phyloP scores from a whole-genome alignment of 2,797 vertebrate species.

The Scyliorhinus canicula region DNA sequence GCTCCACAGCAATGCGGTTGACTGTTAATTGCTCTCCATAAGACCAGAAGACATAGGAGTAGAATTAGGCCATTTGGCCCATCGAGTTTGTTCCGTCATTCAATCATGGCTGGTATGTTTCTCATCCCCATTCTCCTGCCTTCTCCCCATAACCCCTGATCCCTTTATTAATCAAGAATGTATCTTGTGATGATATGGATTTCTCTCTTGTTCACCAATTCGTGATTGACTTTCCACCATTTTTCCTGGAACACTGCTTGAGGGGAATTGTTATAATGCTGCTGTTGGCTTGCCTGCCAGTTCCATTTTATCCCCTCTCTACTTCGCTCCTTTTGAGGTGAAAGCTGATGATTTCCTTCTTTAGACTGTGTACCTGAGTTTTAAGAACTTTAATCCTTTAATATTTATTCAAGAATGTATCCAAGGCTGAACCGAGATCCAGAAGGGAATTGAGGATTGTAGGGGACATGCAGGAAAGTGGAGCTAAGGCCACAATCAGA shows the following conservation, averaged over 20 bases:
- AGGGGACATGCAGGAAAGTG: not conserved
- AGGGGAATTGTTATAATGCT: not conserved
- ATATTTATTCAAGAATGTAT: not conserved
- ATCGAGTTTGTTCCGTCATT: no score
- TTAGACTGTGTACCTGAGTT: not conserved
- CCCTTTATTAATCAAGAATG: no score
- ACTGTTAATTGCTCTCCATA: no score
- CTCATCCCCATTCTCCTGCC: no score
- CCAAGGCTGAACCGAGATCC: not conserved
- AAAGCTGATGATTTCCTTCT: not conserved
- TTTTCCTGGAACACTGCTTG: not conserved
- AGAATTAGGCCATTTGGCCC: no score
- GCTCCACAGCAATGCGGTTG: no score
- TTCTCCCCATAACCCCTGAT: no score
- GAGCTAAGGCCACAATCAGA: not conserved
- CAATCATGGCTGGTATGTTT: no score
- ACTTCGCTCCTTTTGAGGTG: not conserved
- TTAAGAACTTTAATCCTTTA: not conserved
- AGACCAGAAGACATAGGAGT: no score
- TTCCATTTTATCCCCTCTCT: not conserved
- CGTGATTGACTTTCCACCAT: not conserved
- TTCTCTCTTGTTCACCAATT: not conserved
- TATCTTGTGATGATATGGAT: not conserved
- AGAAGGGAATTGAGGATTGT: not conserved
- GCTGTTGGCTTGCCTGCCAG: not conserved